Percentiles rank a stretch among this genome's conserved stretches.
Conservation (phyloP, 2,113 vertebrate genomes). For the Clinocottus analis region DNA sequence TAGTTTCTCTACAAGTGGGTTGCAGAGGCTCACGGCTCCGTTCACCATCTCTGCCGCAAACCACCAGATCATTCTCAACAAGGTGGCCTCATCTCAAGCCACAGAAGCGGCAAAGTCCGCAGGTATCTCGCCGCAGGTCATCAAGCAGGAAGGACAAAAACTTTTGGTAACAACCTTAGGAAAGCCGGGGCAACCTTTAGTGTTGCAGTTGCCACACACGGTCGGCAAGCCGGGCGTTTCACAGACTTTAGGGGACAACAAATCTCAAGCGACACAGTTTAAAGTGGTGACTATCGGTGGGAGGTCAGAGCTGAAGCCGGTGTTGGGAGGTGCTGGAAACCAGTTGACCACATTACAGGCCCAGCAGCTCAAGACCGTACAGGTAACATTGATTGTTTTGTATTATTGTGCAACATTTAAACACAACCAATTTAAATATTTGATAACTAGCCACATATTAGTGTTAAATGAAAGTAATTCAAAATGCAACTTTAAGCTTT, state of each 20-base stretch:
- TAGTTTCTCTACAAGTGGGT: slow-evolving; percentile 70
- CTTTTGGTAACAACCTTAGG: slow-evolving; percentile 92
- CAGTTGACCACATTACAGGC: slow-evolving; percentile 90
- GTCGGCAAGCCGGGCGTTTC: slow-evolving; percentile 84
- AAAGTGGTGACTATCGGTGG: slow-evolving; percentile 94
- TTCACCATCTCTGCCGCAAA: slow-evolving; percentile 91
- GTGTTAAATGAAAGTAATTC: background rate
- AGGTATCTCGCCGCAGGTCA: slow-evolving; percentile 82
- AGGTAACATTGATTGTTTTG: slow-evolving; percentile 80
- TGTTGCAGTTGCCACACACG: slow-evolving; percentile 90
- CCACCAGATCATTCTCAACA: slow-evolving; percentile 96
- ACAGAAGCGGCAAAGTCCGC: slow-evolving; percentile 87
- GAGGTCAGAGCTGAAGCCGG: slow-evolving; percentile 89
- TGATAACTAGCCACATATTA: background rate
- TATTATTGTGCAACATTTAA: background rate
- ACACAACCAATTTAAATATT: background rate
- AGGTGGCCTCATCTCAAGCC: slow-evolving; percentile 85
- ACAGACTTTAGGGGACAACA: slow-evolving; percentile 85
- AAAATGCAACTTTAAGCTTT: background rate
- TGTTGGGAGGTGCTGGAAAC: slow-evolving; percentile 85
- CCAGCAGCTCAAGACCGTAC: slow-evolving; percentile 95
- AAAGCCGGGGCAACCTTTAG: slow-evolving; percentile 93
- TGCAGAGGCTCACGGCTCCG: slow-evolving; percentile 89
- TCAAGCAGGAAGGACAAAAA: slow-evolving; percentile 95
- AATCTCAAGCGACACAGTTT: slow-evolving; percentile 89